Conservation (phyloP, 1,140 invertebrate genomes). For the Saxidomus purpurata region DNA sequence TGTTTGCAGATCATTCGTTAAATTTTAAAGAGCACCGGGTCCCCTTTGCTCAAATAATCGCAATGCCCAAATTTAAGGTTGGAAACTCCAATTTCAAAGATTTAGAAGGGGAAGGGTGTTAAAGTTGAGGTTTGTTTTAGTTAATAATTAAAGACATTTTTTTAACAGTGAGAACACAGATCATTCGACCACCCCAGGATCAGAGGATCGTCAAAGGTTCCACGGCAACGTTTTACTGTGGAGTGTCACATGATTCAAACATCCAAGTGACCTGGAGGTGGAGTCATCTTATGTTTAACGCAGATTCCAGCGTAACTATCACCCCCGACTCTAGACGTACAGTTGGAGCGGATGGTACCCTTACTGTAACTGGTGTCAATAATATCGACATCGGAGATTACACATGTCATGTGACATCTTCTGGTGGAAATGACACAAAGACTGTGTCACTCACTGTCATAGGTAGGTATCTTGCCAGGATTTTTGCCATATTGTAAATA, state of each 20-base stretch:
- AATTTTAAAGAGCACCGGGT: too few species aligned
- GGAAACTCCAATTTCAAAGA: too few species aligned
- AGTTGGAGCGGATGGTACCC: slow-evolving; percentile 85
- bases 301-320: slow-evolving; percentile 48
- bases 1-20: too few species aligned
- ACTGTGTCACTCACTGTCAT: slow-evolving; percentile 88
- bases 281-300: slow-evolving; percentile 88
- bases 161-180: slow-evolving; percentile 94
- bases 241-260: slow-evolving; percentile 96
- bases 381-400: slow-evolving; percentile 87
- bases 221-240: slow-evolving; percentile 94
- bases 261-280: slow-evolving; percentile 96
- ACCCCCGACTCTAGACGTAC: slow-evolving; percentile 53
- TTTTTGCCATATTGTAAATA: not conserved
- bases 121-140: too few species aligned
- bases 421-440: slow-evolving; percentile 96
- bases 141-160: slow-evolving; percentile 17
- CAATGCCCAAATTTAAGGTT: too few species aligned
- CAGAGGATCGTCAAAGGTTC: slow-evolving; percentile 95
- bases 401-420: slow-evolving; percentile 91
- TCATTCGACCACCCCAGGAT: slow-evolving; percentile 96
- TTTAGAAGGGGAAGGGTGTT: too few species aligned
- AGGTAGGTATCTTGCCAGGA: slow-evolving; percentile 71
- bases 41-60: too few species aligned
- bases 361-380: slow-evolving; percentile 86